Conservation (phyloP, 37 sponge, comb jelly and placozoan species). For the Bolinopsis microptera region DNA sequence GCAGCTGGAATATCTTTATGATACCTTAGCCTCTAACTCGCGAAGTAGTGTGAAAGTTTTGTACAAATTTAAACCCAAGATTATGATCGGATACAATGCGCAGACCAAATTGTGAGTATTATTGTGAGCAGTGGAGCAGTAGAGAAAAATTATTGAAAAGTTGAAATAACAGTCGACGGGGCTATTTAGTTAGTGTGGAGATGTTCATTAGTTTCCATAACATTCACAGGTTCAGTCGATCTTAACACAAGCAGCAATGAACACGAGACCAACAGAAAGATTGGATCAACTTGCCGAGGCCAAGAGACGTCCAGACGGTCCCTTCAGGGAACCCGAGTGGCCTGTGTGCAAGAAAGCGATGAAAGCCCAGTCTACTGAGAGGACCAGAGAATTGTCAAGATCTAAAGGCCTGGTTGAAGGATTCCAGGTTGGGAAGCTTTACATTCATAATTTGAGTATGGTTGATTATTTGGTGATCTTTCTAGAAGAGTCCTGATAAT, state of each 20-base stretch:
- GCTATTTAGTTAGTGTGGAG: too few species aligned
- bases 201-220: too few species aligned
- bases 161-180: too few species aligned
- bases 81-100: too few species aligned
- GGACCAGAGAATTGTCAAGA: conserved; percentile 75
- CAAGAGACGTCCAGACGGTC: conserved; percentile 68
- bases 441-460: too few species aligned
- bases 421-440: conserved; percentile 82
- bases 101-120: too few species aligned
- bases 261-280: conserved; percentile 66
- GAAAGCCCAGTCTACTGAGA: conserved; percentile 73
- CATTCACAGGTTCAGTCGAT: conserved; percentile 74
- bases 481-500: background rate
- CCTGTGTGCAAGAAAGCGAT: conserved; percentile 2
- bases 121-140: too few species aligned
- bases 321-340: conserved; percentile 64
- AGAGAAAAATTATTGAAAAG: too few species aligned
- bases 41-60: too few species aligned
- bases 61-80: too few species aligned
- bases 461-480: background rate
- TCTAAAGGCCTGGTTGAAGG: conserved; percentile 80
- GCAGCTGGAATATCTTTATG: too few species aligned
- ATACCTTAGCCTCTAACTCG: too few species aligned
- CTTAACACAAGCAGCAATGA: conserved; percentile 72
- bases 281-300: conserved; percentile 72